phyloP scores from a whole-genome alignment of 2,797 vertebrate species.

The Hylomyscus alleni region DNA sequence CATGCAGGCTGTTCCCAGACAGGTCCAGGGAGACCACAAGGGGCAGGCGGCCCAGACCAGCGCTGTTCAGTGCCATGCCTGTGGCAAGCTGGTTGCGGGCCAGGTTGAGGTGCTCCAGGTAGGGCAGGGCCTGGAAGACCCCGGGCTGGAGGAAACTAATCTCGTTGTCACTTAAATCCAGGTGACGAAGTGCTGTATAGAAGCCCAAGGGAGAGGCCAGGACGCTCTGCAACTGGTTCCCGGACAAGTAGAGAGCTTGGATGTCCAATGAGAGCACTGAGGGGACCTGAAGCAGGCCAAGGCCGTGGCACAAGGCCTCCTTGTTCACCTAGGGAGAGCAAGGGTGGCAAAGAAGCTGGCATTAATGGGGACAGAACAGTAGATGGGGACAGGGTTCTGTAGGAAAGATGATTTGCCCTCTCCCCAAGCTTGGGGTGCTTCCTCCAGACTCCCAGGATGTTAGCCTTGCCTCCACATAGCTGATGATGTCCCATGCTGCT shows the following conservation, averaged over 20 bases:
- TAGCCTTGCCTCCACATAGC: neutral
- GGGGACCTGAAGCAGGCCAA: slow-evolving; percentile 91
- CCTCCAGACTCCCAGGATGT: neutral
- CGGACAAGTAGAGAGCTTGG: slow-evolving; percentile 93
- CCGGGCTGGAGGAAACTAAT: slow-evolving; percentile 93
- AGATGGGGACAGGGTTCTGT: neutral
- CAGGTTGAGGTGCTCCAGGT: slow-evolving; percentile 93
- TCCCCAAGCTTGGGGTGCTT: neutral
- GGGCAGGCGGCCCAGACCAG: slow-evolving; percentile 90
- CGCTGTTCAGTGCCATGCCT: slow-evolving; percentile 87
- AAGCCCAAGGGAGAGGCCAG: slow-evolving; percentile 88
- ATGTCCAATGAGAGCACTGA: slow-evolving; percentile 87
- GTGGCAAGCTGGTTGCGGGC: slow-evolving; percentile 93
- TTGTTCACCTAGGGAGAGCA: slow-evolving; percentile 89
- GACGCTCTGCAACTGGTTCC: slow-evolving; percentile 94
- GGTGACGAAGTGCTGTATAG: slow-evolving; percentile 88
- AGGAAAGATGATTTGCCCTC: neutral
- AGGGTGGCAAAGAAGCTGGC: neutral
- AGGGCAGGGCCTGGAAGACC: slow-evolving; percentile 91
- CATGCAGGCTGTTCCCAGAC: slow-evolving; percentile 95
- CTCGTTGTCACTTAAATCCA: slow-evolving; percentile 94
- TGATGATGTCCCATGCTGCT: neutral
- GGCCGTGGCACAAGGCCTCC: slow-evolving; percentile 92
- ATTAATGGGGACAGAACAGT: neutral
- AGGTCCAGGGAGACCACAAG: slow-evolving; percentile 92